Evolutionary conservation across 2,113 vertebrate genomes (phyloP), one percentile per base, ranked within the genome.

Genomic region (Nerophis ophidion): DNA sequence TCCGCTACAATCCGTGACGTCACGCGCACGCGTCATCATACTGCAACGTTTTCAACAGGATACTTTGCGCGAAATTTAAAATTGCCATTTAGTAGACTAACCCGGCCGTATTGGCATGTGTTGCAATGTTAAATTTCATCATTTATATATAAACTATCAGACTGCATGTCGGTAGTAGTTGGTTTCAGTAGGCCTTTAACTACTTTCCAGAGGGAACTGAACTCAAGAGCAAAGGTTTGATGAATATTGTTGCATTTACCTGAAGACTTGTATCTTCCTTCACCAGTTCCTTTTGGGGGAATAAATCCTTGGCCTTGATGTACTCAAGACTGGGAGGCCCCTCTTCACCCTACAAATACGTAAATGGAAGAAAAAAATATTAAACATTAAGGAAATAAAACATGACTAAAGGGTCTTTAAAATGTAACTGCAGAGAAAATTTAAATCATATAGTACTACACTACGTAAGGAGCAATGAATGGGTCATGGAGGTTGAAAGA

Each of bases 241-340:
- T 33, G 26, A 53, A 52, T 7, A 35, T 4, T 8, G 15, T 26
- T 55, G 2, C 7, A 55, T 76, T 75, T 63, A 99, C 97, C 95
- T 98, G 97, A 76, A 99, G 84, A 63, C 91, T 92, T 52, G 97
- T 95, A 81, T 99, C 97, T 76, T 99, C 97, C 86, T 97, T 98
- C 66, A 98, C 88, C 71, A 99, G 93, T 81, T 98, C 96, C 89
- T 97, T 98, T 4, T 92, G 95, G 79, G 97, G 97, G 76, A 99
- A 99, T 85, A 99, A 91, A 86, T 99, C 97, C 90, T 98, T 98
- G 81, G 97, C 95, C 91, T 98, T 96, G 89, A 99, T 99, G 79
- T 99, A 99, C 91, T 99, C 97, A 94, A 99, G 92, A 91, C 96
- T 98, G 89, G 96, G 96, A 80, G 96, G 96, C 64, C 94, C 95